phyloP scores from a whole-genome alignment of 1,140 invertebrate species.

The Aricia agestis region DNA sequence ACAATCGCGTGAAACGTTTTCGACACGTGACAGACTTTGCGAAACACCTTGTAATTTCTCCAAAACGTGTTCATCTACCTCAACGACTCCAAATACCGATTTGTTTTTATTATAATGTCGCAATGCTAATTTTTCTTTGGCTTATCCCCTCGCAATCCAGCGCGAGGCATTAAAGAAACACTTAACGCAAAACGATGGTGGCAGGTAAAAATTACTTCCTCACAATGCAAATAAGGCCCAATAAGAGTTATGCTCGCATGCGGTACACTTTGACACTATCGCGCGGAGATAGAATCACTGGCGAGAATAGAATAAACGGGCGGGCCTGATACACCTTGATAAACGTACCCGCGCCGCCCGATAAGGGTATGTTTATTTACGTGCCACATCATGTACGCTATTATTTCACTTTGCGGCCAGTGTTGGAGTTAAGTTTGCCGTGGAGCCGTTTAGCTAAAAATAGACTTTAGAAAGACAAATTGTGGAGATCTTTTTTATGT shows the following conservation, averaged over 20 bases:
- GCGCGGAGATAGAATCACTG: conserved; percentile 34
- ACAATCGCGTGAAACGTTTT: background rate
- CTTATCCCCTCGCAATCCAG: background rate
- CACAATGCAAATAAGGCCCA: conserved; percentile 13
- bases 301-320: conserved; percentile 37
- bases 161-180: background rate
- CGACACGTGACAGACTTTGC: too few relatives aligned
- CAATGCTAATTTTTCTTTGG: too few relatives aligned
- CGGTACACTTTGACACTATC: conserved; percentile 36
- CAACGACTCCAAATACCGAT: background rate
- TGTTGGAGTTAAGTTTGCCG: background rate
- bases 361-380: conserved; percentile 13
- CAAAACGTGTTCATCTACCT: background rate
- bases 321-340: conserved; percentile 32
- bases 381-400: conserved; percentile 9
- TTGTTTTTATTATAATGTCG: too few relatives aligned
- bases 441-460: background rate
- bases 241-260: conserved; percentile 33
- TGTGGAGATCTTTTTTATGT: too few relatives aligned
- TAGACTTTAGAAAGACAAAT: too few relatives aligned
- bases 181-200: conserved; percentile 2
- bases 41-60: background rate
- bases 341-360: conserved; percentile 19
- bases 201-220: background rate
- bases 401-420: background rate